A percentile compares a stretch with the other conserved stretches of the same genome.
These are phyloP conservation scores for Cheirogaleus major DNA, from an alignment of 2,797 vertebrate genomes.

Conservation along the genomic window DNA sequence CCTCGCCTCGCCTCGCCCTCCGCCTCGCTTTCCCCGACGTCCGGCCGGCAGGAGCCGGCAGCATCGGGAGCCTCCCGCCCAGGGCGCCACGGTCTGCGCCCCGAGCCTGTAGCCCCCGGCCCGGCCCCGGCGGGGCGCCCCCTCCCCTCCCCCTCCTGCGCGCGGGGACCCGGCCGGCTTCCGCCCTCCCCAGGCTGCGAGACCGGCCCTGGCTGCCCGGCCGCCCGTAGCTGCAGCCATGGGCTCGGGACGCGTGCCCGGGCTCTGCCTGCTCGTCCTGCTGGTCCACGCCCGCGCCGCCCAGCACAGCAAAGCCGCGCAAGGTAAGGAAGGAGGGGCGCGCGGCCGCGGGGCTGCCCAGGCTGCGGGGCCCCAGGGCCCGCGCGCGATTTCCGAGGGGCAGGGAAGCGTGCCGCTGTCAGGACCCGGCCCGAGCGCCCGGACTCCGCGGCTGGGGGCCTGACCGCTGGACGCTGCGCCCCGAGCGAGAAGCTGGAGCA, in stretches of 20 bases:
- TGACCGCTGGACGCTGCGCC: not conserved
- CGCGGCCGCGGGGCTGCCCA: not conserved
- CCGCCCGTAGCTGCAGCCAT: slow-evolving; percentile 83
- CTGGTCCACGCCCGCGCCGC: slow-evolving; percentile 91
- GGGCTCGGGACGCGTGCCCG: slow-evolving; percentile 92
- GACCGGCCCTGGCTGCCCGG: slow-evolving; percentile 77
- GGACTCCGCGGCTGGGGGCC: not conserved
- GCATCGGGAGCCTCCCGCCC: slow-evolving; percentile 78
- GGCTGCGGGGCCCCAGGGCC: slow-evolving; percentile 4
- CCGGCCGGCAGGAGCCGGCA: slow-evolving; percentile 50
- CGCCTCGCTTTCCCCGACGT: slow-evolving; percentile 64
- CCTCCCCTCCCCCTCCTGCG: slow-evolving; percentile 15
- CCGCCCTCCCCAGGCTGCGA: slow-evolving; percentile 77
- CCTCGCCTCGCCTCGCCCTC: slow-evolving; percentile 54
- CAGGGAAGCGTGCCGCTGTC: slow-evolving; percentile 63
- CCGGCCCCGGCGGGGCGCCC: slow-evolving; percentile 45
- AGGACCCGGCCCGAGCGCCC: not conserved
- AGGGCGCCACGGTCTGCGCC: slow-evolving; percentile 77
- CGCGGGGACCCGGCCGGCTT: slow-evolving; percentile 77
- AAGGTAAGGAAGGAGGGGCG: slow-evolving; percentile 90
- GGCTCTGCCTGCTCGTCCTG: slow-evolving; percentile 92
- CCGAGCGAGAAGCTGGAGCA: not conserved
- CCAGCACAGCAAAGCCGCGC: slow-evolving; percentile 91
- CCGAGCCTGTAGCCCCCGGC: not conserved
- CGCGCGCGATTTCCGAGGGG: not conserved